Percentiles rank a stretch among this genome's conserved stretches.
These are phyloP conservation scores for rat (Rattus norvegicus) DNA, from an alignment of 2,113 vertebrate species.

Conservation along the genomic window GRCr8 NC_086020.1:105450001-105450500, in stretches of 20 bases:
- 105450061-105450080: background rate
- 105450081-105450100: background rate
- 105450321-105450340: background rate
- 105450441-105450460: background rate
- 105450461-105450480: background rate
- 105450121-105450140: background rate
- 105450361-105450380: background rate
- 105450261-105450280: no score
- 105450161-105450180: background rate
- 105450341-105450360: background rate
- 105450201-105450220: background rate
- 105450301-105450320: background rate
- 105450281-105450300: background rate
- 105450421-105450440: background rate
- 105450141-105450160: background rate
- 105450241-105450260: background rate
- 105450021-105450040: rapidly evolving
- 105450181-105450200: background rate
- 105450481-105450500: background rate
- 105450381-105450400: background rate
- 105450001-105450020: background rate
- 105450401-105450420: background rate
- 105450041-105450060: background rate
- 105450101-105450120: background rate
- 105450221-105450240: background rate